phyloP scores from a whole-genome alignment of 2,113 vertebrate genomes.

The Eulemur macaco region DNA sequence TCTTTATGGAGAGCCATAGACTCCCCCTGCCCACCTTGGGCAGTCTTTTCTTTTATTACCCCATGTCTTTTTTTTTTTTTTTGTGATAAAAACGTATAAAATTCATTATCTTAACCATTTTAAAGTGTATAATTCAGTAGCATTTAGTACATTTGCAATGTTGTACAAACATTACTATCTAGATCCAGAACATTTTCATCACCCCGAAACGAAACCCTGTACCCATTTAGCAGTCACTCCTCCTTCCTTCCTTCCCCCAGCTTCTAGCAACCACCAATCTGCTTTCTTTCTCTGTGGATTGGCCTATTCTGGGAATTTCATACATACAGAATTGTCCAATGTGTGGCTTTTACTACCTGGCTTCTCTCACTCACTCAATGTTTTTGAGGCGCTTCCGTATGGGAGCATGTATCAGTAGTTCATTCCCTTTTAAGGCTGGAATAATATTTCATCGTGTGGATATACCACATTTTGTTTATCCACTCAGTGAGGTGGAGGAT shows the following conservation, averaged over 20 bases:
- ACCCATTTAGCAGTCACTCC: background rate
- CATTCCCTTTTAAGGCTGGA: background rate
- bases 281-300: background rate
- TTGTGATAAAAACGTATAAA: background rate
- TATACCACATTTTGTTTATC: background rate
- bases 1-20: background rate
- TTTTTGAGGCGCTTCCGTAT: background rate
- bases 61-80: background rate
- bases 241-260: no score
- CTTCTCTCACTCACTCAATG: background rate
- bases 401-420: background rate
- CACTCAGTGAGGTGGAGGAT: background rate
- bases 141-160: background rate
- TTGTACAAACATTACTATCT: background rate
- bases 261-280: background rate
- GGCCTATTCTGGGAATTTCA: background rate
- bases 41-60: background rate
- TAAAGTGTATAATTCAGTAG: background rate
- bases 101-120: background rate
- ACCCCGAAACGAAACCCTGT: background rate
- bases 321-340: background rate
- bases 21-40: background rate
- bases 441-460: background rate
- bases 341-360: background rate
- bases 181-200: background rate